These are phyloP conservation scores for Neofelis nebulosa DNA, from an alignment of 2,113 vertebrate species.

Conservation along the genomic window DNA sequence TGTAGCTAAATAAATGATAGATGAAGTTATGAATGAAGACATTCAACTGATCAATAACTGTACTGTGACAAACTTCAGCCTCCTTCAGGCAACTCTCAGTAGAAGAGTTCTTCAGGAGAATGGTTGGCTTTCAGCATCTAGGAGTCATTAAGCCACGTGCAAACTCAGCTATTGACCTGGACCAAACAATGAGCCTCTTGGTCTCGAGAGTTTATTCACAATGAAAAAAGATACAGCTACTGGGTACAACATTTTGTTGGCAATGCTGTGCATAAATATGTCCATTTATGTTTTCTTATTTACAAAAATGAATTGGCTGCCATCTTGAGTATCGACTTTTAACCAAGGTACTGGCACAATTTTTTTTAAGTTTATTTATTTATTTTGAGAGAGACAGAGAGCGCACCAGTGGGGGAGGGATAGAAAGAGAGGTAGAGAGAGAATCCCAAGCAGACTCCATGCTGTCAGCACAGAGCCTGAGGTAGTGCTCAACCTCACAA, in stretches of 20 bases:
- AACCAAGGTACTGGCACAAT: not conserved
- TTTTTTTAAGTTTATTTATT: too few species aligned
- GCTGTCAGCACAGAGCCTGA: too few species aligned
- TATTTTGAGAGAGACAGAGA: too few species aligned
- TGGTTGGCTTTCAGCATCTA: not conserved
- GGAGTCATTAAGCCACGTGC: not conserved
- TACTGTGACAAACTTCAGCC: not conserved
- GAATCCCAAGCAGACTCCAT: too few species aligned
- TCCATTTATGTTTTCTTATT: not conserved
- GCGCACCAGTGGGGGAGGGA: too few species aligned
- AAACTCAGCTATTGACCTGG: not conserved
- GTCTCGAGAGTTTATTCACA: not conserved
- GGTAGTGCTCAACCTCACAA: too few species aligned
- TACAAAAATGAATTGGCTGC: not conserved
- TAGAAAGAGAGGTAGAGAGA: too few species aligned
- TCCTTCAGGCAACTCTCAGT: not conserved
- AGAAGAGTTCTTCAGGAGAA: not conserved
- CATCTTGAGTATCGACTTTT: not conserved
- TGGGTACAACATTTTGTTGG: not conserved
- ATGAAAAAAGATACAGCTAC: not conserved
- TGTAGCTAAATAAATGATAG: constrained; percentile 26
- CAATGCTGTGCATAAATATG: not conserved
- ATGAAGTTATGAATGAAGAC: not conserved
- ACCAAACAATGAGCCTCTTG: not conserved
- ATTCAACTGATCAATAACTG: constrained; percentile 1